Base-by-base conservation (phyloP, 2,888 invertebrate species). In the Nymphalis polychloros region DNA sequence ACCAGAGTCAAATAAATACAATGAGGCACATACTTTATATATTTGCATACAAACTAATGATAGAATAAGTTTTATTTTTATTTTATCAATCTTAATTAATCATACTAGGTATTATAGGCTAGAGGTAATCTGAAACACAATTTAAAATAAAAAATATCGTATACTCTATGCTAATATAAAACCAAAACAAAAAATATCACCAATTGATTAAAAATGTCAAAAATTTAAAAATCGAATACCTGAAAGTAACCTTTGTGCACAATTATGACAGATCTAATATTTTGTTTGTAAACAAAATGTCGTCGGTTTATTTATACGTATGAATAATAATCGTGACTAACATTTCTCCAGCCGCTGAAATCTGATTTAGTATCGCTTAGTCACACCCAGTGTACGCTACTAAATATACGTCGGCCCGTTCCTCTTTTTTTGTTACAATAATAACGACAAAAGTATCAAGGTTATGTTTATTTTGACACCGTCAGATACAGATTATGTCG, bases 241-340 rank as follows among this genome's bases (percentile, higher is more conserved):
- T 8, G 4, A 4, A 13, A 4, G 19, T 49, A 4, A 31, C 27
- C n/a, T 35, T 57, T 41, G n/a, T n/a, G 13, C 59, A 50, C 23
- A 70, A 68, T 64, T 73, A 73, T 72, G 67, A 61, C 68, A 71
- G 66, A 53, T 23, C 49, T n/a, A 35, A 63, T 53, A 75, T 68
- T 76, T 76, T 80, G 76, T 79, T 78, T 71, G 78, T 79, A 78
- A 79, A 81, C 81, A 80, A 68, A 76, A 71, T 64, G 63, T 63
- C 69, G 57, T 59, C 64, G 68, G 72, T 75, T 73, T 78, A 78
- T 80, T 79, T 78, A 63, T 73, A 68, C 68, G 57, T 53, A 73
- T 78, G 79, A 80, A 78, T 79, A 80, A 80, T 73, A 75, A 31
- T 70, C 69, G 70, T 82, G 81, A 83, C 77, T 82, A 81, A 82